Conservation (phyloP, 1,140 invertebrate genomes). For the Laupala kohalensis region DNA sequence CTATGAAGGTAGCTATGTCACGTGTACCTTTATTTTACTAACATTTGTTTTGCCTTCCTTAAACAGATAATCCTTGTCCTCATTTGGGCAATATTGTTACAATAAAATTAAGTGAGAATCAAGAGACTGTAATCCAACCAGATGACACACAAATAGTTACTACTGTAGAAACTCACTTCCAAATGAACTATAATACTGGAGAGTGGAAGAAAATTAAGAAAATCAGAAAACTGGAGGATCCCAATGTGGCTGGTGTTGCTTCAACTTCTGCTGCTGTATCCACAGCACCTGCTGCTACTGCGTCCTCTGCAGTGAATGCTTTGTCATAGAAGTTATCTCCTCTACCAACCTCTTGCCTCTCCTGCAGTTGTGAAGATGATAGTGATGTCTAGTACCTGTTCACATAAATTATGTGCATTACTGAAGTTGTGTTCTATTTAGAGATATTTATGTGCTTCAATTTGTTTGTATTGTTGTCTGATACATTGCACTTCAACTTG, state of each 20-base stretch:
- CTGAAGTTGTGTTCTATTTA: background rate
- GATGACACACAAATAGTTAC: constrained; percentile 60
- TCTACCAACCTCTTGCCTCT: background rate
- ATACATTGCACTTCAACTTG: background rate
- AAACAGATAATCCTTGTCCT: constrained; percentile 84
- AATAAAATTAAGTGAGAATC: constrained; percentile 79
- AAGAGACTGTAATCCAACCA: constrained; percentile 62
- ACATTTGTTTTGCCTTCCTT: no score
- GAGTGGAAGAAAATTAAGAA: constrained; percentile 90
- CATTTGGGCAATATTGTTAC: constrained; percentile 85
- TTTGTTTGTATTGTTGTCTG: background rate
- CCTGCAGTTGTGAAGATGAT: background rate
- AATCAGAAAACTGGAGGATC: constrained; percentile 32
- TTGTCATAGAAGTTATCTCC: background rate
- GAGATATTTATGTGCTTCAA: background rate
- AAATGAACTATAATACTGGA: constrained; percentile 92
- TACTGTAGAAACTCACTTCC: constrained; percentile 85
- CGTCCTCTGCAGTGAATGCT: background rate
- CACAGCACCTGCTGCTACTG: constrained; percentile 20
- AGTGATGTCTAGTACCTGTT: background rate
- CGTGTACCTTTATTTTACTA: no score
- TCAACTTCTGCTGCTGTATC: constrained; percentile 23
- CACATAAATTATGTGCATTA: background rate
- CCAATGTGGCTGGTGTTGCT: constrained; percentile 19
- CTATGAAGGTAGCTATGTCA: background rate